Base-by-base conservation (phyloP, 2,888 invertebrate species). In the Perizoma affinitatum region DNA sequence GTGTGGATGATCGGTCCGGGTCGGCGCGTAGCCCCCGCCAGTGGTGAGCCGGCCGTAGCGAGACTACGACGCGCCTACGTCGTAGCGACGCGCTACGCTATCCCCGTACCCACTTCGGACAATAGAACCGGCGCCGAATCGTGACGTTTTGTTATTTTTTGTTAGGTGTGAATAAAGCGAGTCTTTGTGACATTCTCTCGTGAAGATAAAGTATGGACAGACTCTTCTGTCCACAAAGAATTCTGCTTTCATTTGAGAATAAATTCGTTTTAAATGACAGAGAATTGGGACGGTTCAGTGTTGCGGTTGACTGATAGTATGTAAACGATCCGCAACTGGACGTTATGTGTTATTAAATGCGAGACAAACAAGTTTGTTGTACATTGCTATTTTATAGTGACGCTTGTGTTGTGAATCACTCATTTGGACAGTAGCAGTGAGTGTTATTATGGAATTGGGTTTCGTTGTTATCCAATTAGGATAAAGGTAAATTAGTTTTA, bases 21-120 rank as follows among this genome's bases (percentile, higher is more conserved):
- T 82, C 80, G 67, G 63, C 79, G 77, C 85, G 86, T 87, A 90
- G 90, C 89, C 88, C 90, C 90, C 91, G 89, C 86, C 88, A 92
- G 91, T 92, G 80, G 80, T 80, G 84, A 87, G 83, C 86, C 85
- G 83, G 76, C 70, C 84, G 87, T 86, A 86, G 86, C 81, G 76
- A 75, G 71, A 75, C 83, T 85, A 87, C 89, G 84, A 88, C 90
- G 88, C 73, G 76, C 71, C 84, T 87, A 86, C 87, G 87, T 67
- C 86, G 87, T 87, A 87, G 88, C 71, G 60, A 51, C 61, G 68
- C 69, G 70, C 75, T 72, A 75, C 72, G 71, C 59, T 64, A 69
- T 69, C 69, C 72, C 69, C 74, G 73, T 73, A 78, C 74, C 78
- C 71, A 72, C 78, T 76, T 76, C 81, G 84, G 80, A 86, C 86